Evolutionary conservation across 2,113 vertebrate genomes (phyloP), one percentile per base, ranked within the genome.

Genomic region (Gulo gulo): DNA sequence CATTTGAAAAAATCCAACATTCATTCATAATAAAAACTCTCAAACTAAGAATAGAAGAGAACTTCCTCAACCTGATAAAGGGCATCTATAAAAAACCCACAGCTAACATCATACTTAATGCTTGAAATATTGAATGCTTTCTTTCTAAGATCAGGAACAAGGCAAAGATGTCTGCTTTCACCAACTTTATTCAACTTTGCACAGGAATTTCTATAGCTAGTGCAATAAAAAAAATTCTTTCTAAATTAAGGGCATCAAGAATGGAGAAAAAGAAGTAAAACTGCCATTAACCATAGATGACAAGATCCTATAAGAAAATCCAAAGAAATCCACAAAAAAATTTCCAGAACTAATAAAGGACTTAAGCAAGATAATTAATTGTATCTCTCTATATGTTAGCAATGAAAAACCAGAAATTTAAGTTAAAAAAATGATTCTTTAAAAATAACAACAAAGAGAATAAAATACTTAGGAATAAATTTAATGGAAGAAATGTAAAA

Each of bases 391-490:
- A 57, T 83, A 45, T 36, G 26, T 16, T 61, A 78, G 29, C 57
- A 97, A 88, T 61, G 45, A 80, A 67, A 15, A 73, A 78, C 31
- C 34, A 84, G 42, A 94, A 88, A 84, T 61, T 74, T 23, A 88
- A 96, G 59, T 91, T 65, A 73, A 94, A 29, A 95, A 97, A 95
- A 96, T 8, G 91, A 73, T 76, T 91, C 24, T 15, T 88, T 91
- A 29, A 93, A 52, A 86, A 20, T 82, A 59, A 95, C 3, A 63
- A 36, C 26, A 34, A 84, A 61, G 55, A 69, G 13, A 97, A 95
- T 47, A 71, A 92, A 92, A 97, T 65, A 87, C 12, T 93, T 57
- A 29, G 34, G 31, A 76, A 74, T 61, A 90, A 92, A 74, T 92
- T 78, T 94, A 89, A 86, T 31, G 76, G 21, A 86, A 97, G 47